phyloP scores from a whole-genome alignment of 1,140 invertebrate genomes.

The Drosophila tsacasi region DNA sequence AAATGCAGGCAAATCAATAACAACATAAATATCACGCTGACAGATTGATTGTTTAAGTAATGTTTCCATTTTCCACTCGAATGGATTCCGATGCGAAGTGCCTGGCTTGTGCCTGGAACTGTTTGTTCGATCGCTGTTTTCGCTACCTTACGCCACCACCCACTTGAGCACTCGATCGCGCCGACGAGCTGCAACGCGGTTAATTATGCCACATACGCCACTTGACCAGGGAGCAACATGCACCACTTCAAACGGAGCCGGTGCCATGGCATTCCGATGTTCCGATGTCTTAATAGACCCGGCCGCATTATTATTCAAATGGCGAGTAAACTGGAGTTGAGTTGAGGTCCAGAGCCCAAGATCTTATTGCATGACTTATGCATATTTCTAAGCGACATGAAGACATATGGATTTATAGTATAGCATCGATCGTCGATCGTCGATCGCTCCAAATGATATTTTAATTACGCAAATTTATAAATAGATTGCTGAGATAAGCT shows the following conservation, averaged over 20 bases:
- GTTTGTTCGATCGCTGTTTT: slow-evolving; percentile 39
- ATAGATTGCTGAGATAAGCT: slow-evolving; percentile 74
- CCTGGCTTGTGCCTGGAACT: slow-evolving; percentile 18
- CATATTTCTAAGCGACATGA: slow-evolving; percentile 46
- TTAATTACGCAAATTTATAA: slow-evolving; percentile 78
- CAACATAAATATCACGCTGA: slow-evolving; percentile 43
- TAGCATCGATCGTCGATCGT: slow-evolving; percentile 14
- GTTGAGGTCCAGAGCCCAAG: slow-evolving; percentile 13
- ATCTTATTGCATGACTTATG: slow-evolving; percentile 54
- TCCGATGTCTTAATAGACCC: slow-evolving; percentile 74
- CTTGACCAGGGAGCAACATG: slow-evolving; percentile 44
- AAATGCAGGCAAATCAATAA: slow-evolving; percentile 29
- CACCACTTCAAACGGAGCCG: slow-evolving; percentile 61
- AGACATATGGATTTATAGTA: slow-evolving; percentile 46
- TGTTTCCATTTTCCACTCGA: slow-evolving; percentile 42
- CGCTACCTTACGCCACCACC: slow-evolving; percentile 60
- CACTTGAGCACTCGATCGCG: slow-evolving; percentile 44
- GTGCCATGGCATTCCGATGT: slow-evolving; percentile 63
- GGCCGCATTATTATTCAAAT: slow-evolving; percentile 75
- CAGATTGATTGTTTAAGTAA: slow-evolving; percentile 33
- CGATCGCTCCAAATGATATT: slow-evolving; percentile 60
- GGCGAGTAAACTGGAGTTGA: slow-evolving; percentile 24
- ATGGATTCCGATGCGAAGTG: slow-evolving; percentile 10
- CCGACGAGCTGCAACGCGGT: slow-evolving; percentile 36
- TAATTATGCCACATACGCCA: slow-evolving; percentile 56